These are phyloP conservation scores for Hemicentrotus pulcherrimus DNA, from an alignment of 35 echinoderm and acorn worm species.

Conservation along the genomic window DNA sequence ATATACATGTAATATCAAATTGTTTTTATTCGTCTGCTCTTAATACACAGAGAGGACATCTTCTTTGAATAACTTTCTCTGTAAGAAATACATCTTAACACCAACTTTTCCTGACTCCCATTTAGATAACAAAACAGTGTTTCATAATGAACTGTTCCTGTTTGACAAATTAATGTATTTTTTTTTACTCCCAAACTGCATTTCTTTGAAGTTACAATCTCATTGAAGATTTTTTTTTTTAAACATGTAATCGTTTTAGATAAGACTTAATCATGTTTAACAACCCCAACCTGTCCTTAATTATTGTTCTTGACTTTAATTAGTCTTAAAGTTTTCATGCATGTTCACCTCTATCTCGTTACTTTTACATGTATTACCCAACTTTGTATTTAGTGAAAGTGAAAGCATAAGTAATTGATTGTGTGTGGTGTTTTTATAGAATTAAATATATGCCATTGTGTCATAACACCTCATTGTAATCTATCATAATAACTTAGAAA, in stretches of 20 bases:
- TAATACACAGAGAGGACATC: background rate
- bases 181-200: background rate
- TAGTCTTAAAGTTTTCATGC: background rate
- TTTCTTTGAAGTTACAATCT: background rate
- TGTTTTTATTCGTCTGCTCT: background rate
- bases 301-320: background rate
- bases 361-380: too few species aligned
- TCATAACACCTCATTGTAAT: too few species aligned
- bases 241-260: background rate
- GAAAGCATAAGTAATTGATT: too few species aligned
- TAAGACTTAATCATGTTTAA: background rate
- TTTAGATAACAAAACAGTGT: background rate
- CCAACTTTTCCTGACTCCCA: background rate
- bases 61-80: slow-evolving; percentile 1
- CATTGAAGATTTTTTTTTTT: background rate
- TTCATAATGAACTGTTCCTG: background rate
- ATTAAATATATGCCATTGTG: too few species aligned
- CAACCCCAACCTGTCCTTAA: background rate
- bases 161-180: background rate
- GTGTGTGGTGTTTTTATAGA: too few species aligned
- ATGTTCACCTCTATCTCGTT: background rate
- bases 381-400: too few species aligned
- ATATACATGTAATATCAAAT: background rate
- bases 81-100: background rate
- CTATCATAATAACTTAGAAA: too few species aligned